Base-by-base conservation (phyloP, 1,140 invertebrate species). In the Hypsibius dujardini region DNA sequence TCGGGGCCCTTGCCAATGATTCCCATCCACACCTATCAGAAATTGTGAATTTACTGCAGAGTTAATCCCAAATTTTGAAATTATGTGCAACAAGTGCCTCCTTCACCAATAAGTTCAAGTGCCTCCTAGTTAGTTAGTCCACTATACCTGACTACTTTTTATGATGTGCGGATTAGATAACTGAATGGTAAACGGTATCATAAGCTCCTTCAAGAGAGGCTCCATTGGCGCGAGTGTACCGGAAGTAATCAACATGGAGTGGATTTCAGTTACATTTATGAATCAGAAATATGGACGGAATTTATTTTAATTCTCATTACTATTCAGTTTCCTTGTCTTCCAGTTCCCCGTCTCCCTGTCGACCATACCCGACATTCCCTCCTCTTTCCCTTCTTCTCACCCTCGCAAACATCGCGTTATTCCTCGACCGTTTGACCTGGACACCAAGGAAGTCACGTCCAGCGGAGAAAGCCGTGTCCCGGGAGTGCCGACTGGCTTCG, bases 11-110 rank as follows among this genome's bases (percentile, higher is more conserved):
- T 85, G 69, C 83, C 80, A 7, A 93, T 80, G 59, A 90, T 85
- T 75, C 87, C 88, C 1, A 95, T 87, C 80, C 86, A 88, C 45
- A 97, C 85, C 82, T 98, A 94, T 76, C 87, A 85, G 56, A 56
- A 56, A 7, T 56, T 56, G 50, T 7, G 7, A 12, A 56, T n/a
- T n/a, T 56, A 56, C 50, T 12, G n/a, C 50, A 56, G 7, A 28
- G 0, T 28, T 28, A 28, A 28, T 28, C 50, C 50, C 50, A 56
- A 56, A 7, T 56, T 7, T 56, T 56, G 50, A 0, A 7, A 56
- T 56, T 7, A 56, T 12, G 7, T 12, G n/a, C 50, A 56, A n/a
- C n/a, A 12, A n/a, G 50, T 56, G 50, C n/a, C 50, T 0, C 7
- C n/a, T 7, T n/a, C 50, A 56, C 7, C 0, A 56, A n/a, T 0